phyloP scores from a whole-genome alignment of 2,113 vertebrate genomes.

The Odocoileus hemionus region DNA sequence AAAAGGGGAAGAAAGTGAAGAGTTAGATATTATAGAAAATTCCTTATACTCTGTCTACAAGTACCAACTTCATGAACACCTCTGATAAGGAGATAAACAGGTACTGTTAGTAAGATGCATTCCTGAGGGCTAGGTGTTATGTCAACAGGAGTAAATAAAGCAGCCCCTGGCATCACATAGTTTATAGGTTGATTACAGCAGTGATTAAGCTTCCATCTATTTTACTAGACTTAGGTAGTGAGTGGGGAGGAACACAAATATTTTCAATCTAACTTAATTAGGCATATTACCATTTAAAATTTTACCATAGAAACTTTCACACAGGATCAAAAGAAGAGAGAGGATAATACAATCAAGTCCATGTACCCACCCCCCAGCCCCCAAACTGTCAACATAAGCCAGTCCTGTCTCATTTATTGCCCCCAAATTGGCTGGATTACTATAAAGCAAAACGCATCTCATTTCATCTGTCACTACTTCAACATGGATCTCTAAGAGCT shows the following conservation, averaged over 20 bases:
- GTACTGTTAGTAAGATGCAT: not conserved
- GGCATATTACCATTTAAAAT: not conserved
- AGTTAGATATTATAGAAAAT: not conserved
- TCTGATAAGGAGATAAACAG: not conserved
- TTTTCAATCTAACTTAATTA: conserved; percentile 14
- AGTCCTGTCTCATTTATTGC: not conserved
- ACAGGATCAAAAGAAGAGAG: not conserved
- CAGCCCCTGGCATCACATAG: not conserved
- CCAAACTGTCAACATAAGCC: not conserved
- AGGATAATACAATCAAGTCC: not conserved
- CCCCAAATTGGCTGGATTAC: not conserved
- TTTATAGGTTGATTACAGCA: not conserved
- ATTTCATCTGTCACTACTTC: not conserved
- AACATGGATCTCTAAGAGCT: not conserved
- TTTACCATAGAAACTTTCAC: conserved; percentile 12
- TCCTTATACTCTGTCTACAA: not conserved
- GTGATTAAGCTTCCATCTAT: not conserved
- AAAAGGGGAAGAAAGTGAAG: conserved; percentile 21
- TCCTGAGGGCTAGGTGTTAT: not conserved
- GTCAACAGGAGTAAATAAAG: not conserved
- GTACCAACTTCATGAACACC: not conserved
- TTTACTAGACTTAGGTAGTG: not conserved
- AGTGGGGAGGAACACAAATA: not conserved
- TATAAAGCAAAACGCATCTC: not conserved
- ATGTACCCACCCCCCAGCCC: not conserved